Base-by-base conservation (phyloP, 2,113 vertebrate species). In the Nycticorax nycticorax region DNA sequence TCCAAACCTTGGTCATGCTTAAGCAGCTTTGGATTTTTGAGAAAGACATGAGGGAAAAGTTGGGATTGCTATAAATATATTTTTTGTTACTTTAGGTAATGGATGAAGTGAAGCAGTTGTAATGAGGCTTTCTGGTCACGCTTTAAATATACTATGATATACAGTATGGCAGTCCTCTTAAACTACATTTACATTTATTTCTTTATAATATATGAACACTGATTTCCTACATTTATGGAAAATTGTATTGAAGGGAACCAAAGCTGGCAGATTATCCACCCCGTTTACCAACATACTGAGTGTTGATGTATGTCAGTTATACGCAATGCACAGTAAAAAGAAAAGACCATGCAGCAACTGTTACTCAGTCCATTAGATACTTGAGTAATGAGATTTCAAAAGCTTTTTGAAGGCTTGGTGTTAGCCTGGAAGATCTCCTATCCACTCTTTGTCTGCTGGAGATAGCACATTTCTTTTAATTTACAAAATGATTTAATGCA, bases 311-410 rank as follows among this genome's bases (percentile, higher is more conserved):
- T 64, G 53, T 75, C 33, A 75, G 21, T 76, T 52, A 62, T 14
- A 33, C 6, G 39, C 55, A 69, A 60, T 12, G 33, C 67, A 30
- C 11, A 22, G 55, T 37, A 77, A 94, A 74, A 69, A 88, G 55
- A 50, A 64, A 76, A 90, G 28, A 41, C 47, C 20, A 63, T 32
- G 19, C 43, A 75, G 83, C 26, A 60, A 32, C 66, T 56, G 47
- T 48, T 86, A 72, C 28, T 85, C 85, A 86, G 48, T 56, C 92
- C 79, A 66, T 96, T 94, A 94, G 77, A 32, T 81, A 24, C 56
- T 57, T 69, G 59, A 95, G 48, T 53, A 76, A 96, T 94, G 90
- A 71, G 59, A 81, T 71, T 84, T 94, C 79, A 87, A 94, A 95
- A 71, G 72, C 79, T 83, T 96, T 96, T 76, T 76, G 83, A 89